Conservation (phyloP, 2,888 invertebrate genomes). For the Hypselothyrea guttata region DNA sequence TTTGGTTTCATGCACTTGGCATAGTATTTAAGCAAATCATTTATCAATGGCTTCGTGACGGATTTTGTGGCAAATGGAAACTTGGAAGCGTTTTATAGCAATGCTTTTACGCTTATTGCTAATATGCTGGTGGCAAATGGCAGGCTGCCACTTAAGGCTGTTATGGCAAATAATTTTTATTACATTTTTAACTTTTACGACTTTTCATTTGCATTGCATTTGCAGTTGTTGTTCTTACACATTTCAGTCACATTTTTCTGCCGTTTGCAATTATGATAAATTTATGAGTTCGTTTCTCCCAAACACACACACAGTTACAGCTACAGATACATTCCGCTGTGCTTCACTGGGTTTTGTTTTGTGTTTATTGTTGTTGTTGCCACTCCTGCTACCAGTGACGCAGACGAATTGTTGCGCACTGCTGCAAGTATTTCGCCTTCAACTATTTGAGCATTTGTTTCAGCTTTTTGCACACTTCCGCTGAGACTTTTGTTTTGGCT, state of each 20-base stretch:
- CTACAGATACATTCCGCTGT: slow-evolving; percentile 15
- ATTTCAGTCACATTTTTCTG: slow-evolving; percentile 71
- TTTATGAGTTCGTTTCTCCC: slow-evolving; percentile 79
- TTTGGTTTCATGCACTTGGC: slow-evolving; percentile 73
- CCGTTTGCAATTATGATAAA: slow-evolving; percentile 76
- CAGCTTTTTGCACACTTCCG: slow-evolving; percentile 33
- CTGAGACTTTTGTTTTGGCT: slow-evolving; percentile 25
- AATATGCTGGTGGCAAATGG: slow-evolving; percentile 21
- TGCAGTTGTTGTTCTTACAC: slow-evolving; percentile 35
- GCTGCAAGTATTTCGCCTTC: slow-evolving; percentile 41
- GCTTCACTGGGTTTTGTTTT: slow-evolving; percentile 47
- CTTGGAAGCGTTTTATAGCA: slow-evolving; percentile 40
- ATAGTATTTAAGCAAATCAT: slow-evolving; percentile 45
- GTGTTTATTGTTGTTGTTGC: slow-evolving; percentile 11
- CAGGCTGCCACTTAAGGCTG: slow-evolving; percentile 16
- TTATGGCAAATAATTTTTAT: slow-evolving; percentile 69
- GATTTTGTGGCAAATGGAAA: slow-evolving; percentile 20
- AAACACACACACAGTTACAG: slow-evolving; percentile 23
- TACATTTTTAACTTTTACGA: slow-evolving; percentile 61
- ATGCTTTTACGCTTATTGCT: slow-evolving; percentile 25
- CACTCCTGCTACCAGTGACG: slow-evolving; percentile 50
- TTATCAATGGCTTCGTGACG: background rate
- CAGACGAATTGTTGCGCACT: slow-evolving; percentile 56
- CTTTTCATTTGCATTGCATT: slow-evolving; percentile 53
- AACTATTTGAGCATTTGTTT: slow-evolving; percentile 28